phyloP scores from a whole-genome alignment of 2,113 vertebrate genomes.

The Perccottus glenii region DNA sequence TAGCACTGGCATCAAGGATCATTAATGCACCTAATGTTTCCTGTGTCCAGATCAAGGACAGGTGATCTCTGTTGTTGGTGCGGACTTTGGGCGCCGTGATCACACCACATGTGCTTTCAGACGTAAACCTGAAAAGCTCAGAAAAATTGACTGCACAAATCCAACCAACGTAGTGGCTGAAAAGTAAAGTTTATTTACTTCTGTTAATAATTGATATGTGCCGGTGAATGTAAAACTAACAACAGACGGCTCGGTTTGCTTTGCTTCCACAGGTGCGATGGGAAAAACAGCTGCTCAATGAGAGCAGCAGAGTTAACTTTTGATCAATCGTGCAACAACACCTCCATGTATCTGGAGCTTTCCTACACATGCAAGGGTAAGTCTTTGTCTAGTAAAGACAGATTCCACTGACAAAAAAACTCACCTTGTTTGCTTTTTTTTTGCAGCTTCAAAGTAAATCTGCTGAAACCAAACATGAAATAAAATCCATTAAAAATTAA shows the following conservation, averaged over 20 bases:
- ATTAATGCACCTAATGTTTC: neutral
- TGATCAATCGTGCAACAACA: neutral
- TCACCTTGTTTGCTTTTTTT: no score
- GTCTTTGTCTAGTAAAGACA: no score
- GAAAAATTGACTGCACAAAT: neutral
- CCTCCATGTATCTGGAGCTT: neutral
- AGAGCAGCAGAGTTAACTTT: neutral
- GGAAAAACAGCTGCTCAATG: neutral
- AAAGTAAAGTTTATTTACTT: neutral
- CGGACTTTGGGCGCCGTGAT: neutral
- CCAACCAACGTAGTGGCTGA: neutral
- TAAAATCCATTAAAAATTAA: no score
- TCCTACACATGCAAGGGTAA: neutral
- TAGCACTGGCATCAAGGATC: no score
- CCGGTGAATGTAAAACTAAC: no score
- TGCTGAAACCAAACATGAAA: no score
- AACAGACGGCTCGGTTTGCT: no score
- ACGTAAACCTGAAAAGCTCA: neutral
- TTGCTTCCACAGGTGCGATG: neutral
- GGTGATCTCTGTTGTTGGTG: neutral
- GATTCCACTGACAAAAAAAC: no score
- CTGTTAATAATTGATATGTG: no score
- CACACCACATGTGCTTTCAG: slow-evolving; percentile 1
- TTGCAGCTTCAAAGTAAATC: no score
- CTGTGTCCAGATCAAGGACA: neutral